Conservation (phyloP, 2,113 vertebrate genomes). For the Cochlearius cochlearius region DNA sequence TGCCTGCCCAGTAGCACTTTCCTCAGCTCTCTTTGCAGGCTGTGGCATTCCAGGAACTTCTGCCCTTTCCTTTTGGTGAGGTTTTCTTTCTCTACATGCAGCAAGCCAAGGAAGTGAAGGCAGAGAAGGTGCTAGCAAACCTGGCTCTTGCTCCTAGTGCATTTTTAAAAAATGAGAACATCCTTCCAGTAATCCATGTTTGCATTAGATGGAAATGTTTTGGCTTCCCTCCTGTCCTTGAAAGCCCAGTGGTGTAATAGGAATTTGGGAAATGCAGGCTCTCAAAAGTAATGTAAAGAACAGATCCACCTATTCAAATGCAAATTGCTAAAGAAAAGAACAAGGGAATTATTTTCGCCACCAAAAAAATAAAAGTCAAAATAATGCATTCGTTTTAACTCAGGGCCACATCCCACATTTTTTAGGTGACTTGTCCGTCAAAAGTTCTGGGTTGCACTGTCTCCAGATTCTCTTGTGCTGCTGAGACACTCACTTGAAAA, state of each 20-base stretch:
- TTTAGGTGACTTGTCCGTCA: not conserved
- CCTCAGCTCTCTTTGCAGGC: not conserved
- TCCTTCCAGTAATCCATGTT: constrained; percentile 62
- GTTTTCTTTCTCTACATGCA: not conserved
- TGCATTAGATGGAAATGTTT: constrained; percentile 56
- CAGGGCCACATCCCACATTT: not conserved
- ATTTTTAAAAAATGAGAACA: constrained; percentile 67
- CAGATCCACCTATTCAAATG: constrained; percentile 51
- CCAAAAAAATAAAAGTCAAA: not conserved
- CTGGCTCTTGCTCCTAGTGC: constrained; percentile 35
- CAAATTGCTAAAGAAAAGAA: constrained; percentile 37
- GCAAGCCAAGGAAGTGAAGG: not conserved
- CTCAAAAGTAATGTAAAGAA: constrained; percentile 60
- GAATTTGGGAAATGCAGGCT: constrained; percentile 63
- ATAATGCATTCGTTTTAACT: not conserved
- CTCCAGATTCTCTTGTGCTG: not conserved
- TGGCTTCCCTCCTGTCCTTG: constrained; percentile 55
- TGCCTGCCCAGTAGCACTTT: not conserved
- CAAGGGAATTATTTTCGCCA: not conserved
- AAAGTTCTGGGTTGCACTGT: not conserved
- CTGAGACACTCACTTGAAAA: not conserved
- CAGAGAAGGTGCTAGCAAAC: constrained; percentile 48
- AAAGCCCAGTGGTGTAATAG: constrained; percentile 55
- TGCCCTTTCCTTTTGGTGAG: not conserved
- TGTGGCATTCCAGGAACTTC: not conserved